These are phyloP conservation scores for Rotaria macrura DNA, from an alignment of 2,888 invertebrate genomes.

Conservation along the genomic window DNA sequence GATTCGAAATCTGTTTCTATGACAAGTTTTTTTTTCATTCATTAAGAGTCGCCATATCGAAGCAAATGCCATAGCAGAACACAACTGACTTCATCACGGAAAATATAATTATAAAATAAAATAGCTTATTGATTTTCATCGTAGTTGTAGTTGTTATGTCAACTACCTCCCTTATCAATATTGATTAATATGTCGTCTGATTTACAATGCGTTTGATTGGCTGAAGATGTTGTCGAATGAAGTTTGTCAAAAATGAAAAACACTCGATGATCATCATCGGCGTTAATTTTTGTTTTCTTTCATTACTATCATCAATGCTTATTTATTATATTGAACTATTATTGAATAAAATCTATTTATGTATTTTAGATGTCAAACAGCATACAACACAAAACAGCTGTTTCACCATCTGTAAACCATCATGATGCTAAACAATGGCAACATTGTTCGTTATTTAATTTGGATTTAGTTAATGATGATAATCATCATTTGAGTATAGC, in stretches of 20 bases:
- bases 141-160: neutral
- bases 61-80: too few relatives aligned
- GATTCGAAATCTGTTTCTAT: too few relatives aligned
- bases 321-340: neutral
- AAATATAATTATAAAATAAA: too few relatives aligned
- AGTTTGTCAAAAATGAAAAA: neutral
- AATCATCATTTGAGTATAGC: neutral
- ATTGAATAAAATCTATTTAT: neutral
- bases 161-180: neutral
- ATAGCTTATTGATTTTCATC: too few relatives aligned
- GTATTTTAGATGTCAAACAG: neutral
- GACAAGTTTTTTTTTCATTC: too few relatives aligned
- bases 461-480: neutral
- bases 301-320: neutral
- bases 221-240: neutral
- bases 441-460: constrained; percentile 13
- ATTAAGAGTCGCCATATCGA: too few relatives aligned
- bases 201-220: neutral
- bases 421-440: neutral
- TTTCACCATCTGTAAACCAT: neutral
- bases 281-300: neutral
- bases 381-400: neutral
- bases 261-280: neutral
- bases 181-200: neutral
- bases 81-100: too few relatives aligned